Evolutionary conservation across 2,888 invertebrate genomes (phyloP).

Genomic region (Rotaria sp.): DNA sequence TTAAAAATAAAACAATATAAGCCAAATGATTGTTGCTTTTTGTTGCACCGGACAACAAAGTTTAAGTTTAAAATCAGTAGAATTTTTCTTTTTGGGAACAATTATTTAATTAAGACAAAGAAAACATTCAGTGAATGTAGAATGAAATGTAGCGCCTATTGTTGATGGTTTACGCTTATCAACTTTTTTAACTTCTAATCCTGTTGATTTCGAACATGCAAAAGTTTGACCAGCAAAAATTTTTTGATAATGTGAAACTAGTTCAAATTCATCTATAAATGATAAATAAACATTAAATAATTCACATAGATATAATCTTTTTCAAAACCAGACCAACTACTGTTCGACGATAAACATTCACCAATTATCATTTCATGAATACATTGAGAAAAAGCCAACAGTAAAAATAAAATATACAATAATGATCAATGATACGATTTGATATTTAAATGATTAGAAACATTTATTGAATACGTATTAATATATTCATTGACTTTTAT

Average conservation of each 20-base stretch:
- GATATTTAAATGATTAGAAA: neutral
- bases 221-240: neutral
- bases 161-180: neutral
- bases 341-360: neutral
- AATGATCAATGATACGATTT: neutral
- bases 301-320: no score
- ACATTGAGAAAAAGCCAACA: neutral
- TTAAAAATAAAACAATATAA: no score
- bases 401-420: neutral
- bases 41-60: neutral
- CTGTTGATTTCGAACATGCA: neutral
- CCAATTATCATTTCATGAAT: neutral
- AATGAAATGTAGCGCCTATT: neutral
- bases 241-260: neutral
- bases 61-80: neutral
- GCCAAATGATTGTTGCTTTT: neutral
- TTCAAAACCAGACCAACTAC: neutral
- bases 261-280: neutral
- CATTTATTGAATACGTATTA: neutral
- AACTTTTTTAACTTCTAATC: neutral
- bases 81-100: neutral
- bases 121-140: neutral
- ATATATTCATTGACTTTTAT: neutral
- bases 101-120: neutral
- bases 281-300: neutral